Base-by-base conservation (phyloP, 2,797 vertebrate species). In the Hemibagrus guttatus region DNA sequence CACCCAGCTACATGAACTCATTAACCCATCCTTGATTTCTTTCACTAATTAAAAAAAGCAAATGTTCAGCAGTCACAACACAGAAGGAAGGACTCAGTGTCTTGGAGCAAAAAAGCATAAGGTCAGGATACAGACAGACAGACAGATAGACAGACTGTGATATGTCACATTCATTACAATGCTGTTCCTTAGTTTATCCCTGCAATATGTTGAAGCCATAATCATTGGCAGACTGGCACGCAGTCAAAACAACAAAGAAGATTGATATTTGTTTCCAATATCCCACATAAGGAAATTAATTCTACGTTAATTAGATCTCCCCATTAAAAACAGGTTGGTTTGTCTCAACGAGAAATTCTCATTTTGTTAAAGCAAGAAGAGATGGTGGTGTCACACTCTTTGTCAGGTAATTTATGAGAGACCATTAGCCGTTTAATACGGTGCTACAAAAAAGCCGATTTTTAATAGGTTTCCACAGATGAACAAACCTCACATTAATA, bases 331-430 rank as follows among this genome's bases (percentile, higher is more conserved):
- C 75, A 61, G 93, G 94, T 91, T 90, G 91, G 93, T 94, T 93
- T 91, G 90, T 94, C 92, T 92, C 90, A 87, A 93, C 92, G 92
- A 92, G 89, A 93, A 94, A 93, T 92, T 92, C 91, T 93, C 88
- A 94, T 93, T 93, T 92, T 88, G 89, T 63, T 86, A 84, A 84
- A 81, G 61, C 85, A 89, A 79, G 63, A 92, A 59, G 90, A 92
- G 88, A 89, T 93, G 92, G 91, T 91, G 92, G 89, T 94, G 92
- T 94, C 92, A 93, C 69, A 91, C 91, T 91, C 91, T 92, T 94
- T 95, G 94, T 95, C 95, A 95, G 94, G 93, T 95, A 95, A 95
- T 95, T 95, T 96, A 95, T 92, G 89, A 89, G 79, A 89, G 88
- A 89, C 93, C 94, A 95, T 95, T 94, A 95, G 94, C 91, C 87